These are phyloP conservation scores for Blomia tropicalis DNA, from an alignment of 2,888 invertebrate genomes.

Conservation along the genomic window DNA sequence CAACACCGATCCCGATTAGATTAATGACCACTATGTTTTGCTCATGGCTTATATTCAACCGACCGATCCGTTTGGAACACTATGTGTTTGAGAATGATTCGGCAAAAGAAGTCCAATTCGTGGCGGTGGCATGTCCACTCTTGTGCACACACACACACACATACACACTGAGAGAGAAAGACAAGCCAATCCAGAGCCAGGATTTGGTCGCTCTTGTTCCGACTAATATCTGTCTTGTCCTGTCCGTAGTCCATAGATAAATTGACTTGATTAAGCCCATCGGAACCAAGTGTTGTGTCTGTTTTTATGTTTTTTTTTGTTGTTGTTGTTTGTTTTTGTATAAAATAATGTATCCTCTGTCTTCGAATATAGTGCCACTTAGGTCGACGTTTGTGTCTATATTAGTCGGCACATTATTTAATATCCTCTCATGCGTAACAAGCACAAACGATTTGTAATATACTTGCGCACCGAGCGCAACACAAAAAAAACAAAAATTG, in stretches of 20 bases:
- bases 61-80: not conserved
- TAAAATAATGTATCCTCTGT: no score
- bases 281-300: not conserved
- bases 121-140: slow-evolving; percentile 2
- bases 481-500: not conserved
- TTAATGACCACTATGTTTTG: slow-evolving; percentile 4
- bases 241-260: slow-evolving; percentile 10
- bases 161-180: no score
- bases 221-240: not conserved
- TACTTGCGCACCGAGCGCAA: no score
- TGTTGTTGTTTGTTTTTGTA: no score
- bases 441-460: not conserved
- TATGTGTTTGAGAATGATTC: not conserved
- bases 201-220: slow-evolving; percentile 5
- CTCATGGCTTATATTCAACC: not conserved
- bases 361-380: slow-evolving; percentile 8
- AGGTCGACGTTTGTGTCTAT: slow-evolving; percentile 9
- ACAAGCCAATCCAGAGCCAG: not conserved
- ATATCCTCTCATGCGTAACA: slow-evolving; percentile 12
- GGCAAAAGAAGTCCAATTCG: not conserved
- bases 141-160: no score
- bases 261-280: slow-evolving; percentile 17
- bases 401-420: slow-evolving; percentile 9
- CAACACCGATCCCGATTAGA: slow-evolving; percentile 5
- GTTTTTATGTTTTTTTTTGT: no score